Conservation (phyloP, 2,888 invertebrate genomes). For the Drosophila lutescens region DNA sequence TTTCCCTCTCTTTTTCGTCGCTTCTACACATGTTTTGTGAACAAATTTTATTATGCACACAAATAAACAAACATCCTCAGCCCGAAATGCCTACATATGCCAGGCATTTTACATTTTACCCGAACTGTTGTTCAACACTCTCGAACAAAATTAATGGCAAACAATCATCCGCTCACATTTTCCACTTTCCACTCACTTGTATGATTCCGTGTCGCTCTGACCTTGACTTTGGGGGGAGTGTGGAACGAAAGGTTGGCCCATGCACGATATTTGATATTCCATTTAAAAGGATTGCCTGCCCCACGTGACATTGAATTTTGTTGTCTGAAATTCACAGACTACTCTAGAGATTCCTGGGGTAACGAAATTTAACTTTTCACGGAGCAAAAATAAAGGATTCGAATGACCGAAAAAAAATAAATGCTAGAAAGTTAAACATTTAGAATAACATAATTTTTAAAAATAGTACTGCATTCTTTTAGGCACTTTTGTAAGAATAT, state of each 20-base stretch:
- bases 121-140: constrained; percentile 51
- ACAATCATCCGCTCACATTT: constrained; percentile 12
- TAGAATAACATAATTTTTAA: too few relatives aligned
- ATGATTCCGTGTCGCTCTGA: constrained; percentile 4
- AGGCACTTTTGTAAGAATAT: too few relatives aligned
- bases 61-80: constrained; percentile 46
- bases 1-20: constrained; percentile 36
- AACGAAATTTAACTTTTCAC: background rate
- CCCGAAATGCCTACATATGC: constrained; percentile 60
- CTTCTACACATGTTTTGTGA: constrained; percentile 68
- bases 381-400: too few relatives aligned
- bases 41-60: constrained; percentile 77
- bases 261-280: constrained; percentile 17
- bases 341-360: background rate
- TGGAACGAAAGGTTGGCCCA: background rate
- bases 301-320: background rate
- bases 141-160: constrained; percentile 37
- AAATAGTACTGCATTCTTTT: too few relatives aligned
- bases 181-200: constrained; percentile 5
- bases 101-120: constrained; percentile 50
- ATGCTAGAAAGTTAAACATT: too few relatives aligned
- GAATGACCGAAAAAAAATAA: too few relatives aligned
- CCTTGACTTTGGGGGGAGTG: constrained; percentile 12
- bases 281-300: constrained; percentile 21
- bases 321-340: background rate